A percentile compares a stretch with the other conserved stretches of the same genome.
These are phyloP conservation scores for Protobothrops flavoviridis DNA, from an alignment of 2,113 vertebrate genomes.

Conservation along the genomic window DNA sequence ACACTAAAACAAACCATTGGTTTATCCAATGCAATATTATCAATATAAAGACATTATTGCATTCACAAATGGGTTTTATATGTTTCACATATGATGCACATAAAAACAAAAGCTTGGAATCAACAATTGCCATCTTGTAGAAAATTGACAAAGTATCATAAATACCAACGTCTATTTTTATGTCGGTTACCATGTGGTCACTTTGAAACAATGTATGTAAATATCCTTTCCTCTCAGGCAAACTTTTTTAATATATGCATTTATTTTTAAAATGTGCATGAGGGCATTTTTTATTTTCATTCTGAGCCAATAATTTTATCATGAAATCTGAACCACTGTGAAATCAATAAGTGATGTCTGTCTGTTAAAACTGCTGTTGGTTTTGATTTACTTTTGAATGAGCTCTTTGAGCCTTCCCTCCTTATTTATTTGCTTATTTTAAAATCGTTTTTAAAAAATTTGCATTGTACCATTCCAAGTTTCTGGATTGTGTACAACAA, in stretches of 20 bases:
- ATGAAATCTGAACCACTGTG: neutral
- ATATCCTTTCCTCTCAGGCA: neutral
- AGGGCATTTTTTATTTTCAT: neutral
- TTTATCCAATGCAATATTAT: neutral
- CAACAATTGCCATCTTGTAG: neutral
- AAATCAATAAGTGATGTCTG: neutral
- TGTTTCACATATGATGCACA: neutral
- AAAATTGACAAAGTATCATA: neutral
- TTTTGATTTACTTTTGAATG: neutral
- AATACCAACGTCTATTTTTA: neutral
- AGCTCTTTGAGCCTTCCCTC: neutral
- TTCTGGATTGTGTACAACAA: neutral
- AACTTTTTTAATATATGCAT: neutral
- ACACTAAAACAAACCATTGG: neutral
- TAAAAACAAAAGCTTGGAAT: neutral
- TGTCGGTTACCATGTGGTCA: neutral
- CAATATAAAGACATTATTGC: neutral
- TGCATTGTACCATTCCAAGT: neutral
- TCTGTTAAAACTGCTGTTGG: neutral
- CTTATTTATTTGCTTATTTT: neutral
- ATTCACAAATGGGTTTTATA: neutral
- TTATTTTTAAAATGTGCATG: neutral
- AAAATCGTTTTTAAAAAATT: neutral
- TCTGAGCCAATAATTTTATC: neutral
- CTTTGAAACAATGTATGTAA: neutral